Evolutionary conservation across 2,888 invertebrate species (phyloP), one percentile per base, ranked within the genome.

Genomic region (Phengaris arion): DNA sequence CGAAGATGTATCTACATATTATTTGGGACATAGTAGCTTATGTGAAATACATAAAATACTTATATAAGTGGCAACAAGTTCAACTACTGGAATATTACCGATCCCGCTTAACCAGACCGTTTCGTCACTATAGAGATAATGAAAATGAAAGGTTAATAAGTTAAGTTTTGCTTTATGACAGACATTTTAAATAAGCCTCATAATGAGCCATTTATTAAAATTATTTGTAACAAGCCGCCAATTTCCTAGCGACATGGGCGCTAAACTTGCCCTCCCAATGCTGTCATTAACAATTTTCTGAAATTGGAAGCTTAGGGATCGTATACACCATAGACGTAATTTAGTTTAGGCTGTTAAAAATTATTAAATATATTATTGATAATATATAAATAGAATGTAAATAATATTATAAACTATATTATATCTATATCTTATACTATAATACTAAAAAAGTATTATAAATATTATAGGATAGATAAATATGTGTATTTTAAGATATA

Each of bases 191-290:
- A 59, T 59, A 59, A 22, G 22, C 64, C 12, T 15, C 6, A 35
- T 64, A 45, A 64, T 64, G 64, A 64, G 35, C 12, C 35, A 35
- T 64, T 64, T 35, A 64, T 13, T 13, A 64, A 64, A 64, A 12
- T 64, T 2, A 64, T 64, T 64, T 64, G 35, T 22, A 64, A 35
- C 12, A 64, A 64, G 35, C 64, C 64, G 64, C 45, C 64, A 64
- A 64, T 64, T 59, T 59, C 48, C 48, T 48, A 52, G 64, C 35
- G 12, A 35, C 64, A 35, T 64, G 35, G 64, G 64, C 64, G 45
- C 35, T 64, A 35, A 64, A 64, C 64, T 64, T 12, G 64, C 64
- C 13, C 12, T 45, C 45, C 35, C 4, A 35, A 45, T 35, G 64
- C 64, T 6, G 64, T 64, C 64, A 64, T 12, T 45, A 13, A 64